Percentiles rank a stretch among this genome's conserved stretches.
These are phyloP conservation scores for Diachasma alloeum DNA, from an alignment of 1,140 invertebrate species.

Conservation along the genomic window DNA sequence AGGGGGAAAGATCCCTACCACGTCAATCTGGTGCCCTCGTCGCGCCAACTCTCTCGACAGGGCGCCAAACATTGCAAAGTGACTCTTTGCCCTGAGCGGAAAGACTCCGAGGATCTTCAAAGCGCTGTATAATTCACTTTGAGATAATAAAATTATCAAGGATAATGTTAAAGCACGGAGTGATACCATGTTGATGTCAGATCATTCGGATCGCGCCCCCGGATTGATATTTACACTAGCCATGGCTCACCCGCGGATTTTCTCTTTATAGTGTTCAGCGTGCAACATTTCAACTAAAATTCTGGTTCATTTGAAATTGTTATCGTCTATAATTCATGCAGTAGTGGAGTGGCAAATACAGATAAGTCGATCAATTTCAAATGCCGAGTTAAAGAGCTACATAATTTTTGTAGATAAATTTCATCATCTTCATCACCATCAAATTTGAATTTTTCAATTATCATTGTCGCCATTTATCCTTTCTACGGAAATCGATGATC, in stretches of 20 bases:
- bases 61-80: constrained; percentile 51
- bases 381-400: too few species aligned
- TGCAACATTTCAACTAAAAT: neutral
- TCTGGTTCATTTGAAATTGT: constrained; percentile 17
- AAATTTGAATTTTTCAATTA: too few species aligned
- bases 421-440: too few species aligned
- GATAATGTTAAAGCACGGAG: neutral
- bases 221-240: neutral
- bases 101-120: constrained; percentile 53
- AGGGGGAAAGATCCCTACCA: constrained; percentile 53
- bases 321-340: neutral
- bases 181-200: neutral
- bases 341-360: too few species aligned
- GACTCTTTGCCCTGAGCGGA: constrained; percentile 54
- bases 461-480: too few species aligned
- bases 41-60: constrained; percentile 54
- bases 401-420: too few species aligned
- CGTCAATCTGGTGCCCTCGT: constrained; percentile 61
- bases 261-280: neutral
- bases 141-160: neutral
- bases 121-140: neutral
- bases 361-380: too few species aligned
- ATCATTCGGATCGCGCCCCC: too few species aligned
- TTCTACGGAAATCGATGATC: too few species aligned
- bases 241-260: neutral